Percentiles rank a stretch among this genome's conserved stretches.
Conservation (phyloP, 2,113 vertebrate genomes). For the Thermophis baileyi region DNA sequence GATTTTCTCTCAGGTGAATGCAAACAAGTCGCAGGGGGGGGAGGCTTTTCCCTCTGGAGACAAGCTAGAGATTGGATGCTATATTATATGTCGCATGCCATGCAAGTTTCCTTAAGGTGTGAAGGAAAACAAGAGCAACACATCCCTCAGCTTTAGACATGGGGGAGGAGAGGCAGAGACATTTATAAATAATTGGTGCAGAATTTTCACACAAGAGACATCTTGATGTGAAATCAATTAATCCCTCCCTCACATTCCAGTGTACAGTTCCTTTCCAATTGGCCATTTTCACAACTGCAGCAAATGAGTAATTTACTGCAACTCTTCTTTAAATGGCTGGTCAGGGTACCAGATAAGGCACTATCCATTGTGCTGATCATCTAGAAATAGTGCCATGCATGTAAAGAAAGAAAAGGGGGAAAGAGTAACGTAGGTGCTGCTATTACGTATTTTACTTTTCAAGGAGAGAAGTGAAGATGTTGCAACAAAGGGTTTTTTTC, state of each 20-base stretch:
- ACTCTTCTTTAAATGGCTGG: neutral
- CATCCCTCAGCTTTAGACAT: constrained; percentile 14
- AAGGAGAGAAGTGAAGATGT: neutral
- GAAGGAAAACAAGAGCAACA: neutral
- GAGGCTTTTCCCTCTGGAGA: constrained; percentile 9
- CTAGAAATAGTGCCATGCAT: neutral
- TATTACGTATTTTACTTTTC: neutral
- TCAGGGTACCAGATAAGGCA: constrained; percentile 20
- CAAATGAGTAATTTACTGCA: constrained; percentile 18
- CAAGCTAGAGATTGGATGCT: neutral
- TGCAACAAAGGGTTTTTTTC: constrained; percentile 8
- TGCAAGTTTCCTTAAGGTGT: neutral
- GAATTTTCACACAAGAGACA: constrained; percentile 35
- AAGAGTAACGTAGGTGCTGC: neutral
- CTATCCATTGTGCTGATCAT: constrained; percentile 64
- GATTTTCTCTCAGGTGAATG: constrained; percentile 42
- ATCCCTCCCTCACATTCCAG: constrained; percentile 11
- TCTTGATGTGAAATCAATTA: constrained; percentile 42
- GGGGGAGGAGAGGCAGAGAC: neutral
- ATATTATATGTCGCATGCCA: constrained; percentile 27
- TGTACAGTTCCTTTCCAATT: neutral
- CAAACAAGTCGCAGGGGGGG: neutral
- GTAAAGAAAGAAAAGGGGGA: neutral
- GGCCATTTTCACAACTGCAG: neutral
- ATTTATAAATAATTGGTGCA: constrained; percentile 5